Conservation (phyloP, 2,797 vertebrate species). For the Enteromius unitaeniatus region DNA sequence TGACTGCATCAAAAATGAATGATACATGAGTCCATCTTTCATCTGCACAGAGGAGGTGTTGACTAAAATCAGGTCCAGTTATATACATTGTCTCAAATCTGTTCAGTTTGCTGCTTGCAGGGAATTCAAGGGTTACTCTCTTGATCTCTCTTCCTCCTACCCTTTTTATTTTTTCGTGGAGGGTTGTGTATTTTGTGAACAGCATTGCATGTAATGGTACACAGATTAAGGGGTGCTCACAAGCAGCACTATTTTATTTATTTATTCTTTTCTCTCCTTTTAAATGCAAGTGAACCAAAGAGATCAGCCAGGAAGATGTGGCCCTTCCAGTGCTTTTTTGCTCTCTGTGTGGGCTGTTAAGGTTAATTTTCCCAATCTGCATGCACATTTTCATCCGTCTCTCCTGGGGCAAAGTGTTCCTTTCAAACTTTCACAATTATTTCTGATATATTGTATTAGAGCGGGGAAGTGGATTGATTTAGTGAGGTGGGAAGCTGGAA, state of each 20-base stretch:
- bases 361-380: constrained; percentile 63
- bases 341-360: constrained; percentile 56
- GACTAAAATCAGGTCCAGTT: constrained; percentile 5
- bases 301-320: constrained; percentile 20
- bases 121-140: constrained; percentile 7
- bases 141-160: neutral
- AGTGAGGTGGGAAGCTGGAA: constrained; percentile 53
- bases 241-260: constrained; percentile 40
- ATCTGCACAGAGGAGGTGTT: constrained; percentile 4
- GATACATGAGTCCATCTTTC: neutral
- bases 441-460: constrained; percentile 50
- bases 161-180: constrained; percentile 18
- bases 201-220: constrained; percentile 14
- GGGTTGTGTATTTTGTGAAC: constrained; percentile 19
- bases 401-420: constrained; percentile 43
- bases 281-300: constrained; percentile 28
- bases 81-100: neutral
- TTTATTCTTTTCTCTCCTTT: constrained; percentile 25
- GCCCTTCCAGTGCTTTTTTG: constrained; percentile 11
- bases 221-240: constrained; percentile 38
- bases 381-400: constrained; percentile 59
- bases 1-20: neutral
- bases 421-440: constrained; percentile 65
- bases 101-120: constrained; percentile 2
- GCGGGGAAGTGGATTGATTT: constrained; percentile 45